A percentile compares a stretch with the other conserved stretches of the same genome.
phyloP scores from a whole-genome alignment of 2,888 invertebrate species.

The Noctua comes region DNA sequence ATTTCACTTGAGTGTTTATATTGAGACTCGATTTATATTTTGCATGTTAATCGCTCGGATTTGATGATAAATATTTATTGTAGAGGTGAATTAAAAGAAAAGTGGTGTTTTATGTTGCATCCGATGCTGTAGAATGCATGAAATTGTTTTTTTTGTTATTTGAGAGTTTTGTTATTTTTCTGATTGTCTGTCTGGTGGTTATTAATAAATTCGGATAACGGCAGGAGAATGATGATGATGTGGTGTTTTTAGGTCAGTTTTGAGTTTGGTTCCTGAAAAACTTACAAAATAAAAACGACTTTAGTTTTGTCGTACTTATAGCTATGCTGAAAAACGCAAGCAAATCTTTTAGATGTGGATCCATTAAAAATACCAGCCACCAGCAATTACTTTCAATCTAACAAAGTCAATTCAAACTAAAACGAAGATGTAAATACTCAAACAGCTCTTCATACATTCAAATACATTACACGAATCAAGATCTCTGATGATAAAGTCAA shows the following conservation, averaged over 20 bases:
- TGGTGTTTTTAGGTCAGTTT: not conserved
- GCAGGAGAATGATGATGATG: not conserved
- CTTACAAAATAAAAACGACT: not conserved
- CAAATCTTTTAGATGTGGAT: not conserved
- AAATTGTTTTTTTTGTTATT: not conserved
- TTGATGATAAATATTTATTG: conserved; percentile 60
- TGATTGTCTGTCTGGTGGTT: not conserved
- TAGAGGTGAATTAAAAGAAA: conserved; percentile 21
- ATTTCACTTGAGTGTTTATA: conserved; percentile 66
- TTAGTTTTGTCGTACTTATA: too few species aligned
- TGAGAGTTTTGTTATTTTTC: not conserved
- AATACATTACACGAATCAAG: not conserved
- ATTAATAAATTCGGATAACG: not conserved
- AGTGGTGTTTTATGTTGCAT: not conserved
- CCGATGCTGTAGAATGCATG: not conserved
- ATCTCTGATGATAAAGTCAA: conserved; percentile 26
- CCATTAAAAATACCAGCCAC: not conserved
- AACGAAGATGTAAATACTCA: not conserved
- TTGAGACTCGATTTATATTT: conserved; percentile 62
- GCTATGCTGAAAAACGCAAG: not conserved
- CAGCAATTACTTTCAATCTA: not conserved
- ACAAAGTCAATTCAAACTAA: not conserved
- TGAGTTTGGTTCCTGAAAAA: not conserved
- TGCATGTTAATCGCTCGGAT: conserved; percentile 56
- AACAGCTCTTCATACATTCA: not conserved